These are phyloP conservation scores for Chloroclystis v-ata DNA, from an alignment of 2,888 invertebrate species.

Conservation along the genomic window DNA sequence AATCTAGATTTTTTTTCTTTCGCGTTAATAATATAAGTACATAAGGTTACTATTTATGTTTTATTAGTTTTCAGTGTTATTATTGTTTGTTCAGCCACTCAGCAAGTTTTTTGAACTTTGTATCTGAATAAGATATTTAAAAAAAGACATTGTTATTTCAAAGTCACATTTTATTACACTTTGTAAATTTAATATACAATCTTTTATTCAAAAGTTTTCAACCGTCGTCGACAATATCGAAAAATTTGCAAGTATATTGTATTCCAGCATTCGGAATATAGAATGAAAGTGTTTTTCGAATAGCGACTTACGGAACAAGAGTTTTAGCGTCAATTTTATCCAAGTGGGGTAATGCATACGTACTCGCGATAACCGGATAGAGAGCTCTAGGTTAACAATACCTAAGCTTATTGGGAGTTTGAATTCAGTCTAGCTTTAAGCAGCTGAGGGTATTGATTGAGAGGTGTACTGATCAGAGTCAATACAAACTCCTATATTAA, in stretches of 20 bases:
- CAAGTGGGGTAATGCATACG: conserved; percentile 5
- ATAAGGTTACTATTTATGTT: too few relatives aligned
- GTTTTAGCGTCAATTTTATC: conserved; percentile 8
- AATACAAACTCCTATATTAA: too few relatives aligned
- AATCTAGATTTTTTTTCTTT: too few relatives aligned
- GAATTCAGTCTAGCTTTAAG: not conserved
- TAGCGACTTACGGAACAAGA: conserved; percentile 8
- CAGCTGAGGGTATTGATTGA: not conserved
- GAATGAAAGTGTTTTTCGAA: conserved; percentile 18
- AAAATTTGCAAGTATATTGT: conserved; percentile 42
- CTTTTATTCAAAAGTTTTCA: conserved; percentile 35
- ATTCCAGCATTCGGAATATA: conserved; percentile 32
- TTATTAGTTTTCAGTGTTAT: too few relatives aligned
- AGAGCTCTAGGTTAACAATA: conserved; percentile 5
- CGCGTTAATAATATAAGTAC: too few relatives aligned
- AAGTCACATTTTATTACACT: not conserved
- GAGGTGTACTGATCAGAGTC: too few relatives aligned
- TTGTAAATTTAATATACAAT: conserved; percentile 24
- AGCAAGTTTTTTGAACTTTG: too few relatives aligned
- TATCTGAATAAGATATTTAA: too few relatives aligned
- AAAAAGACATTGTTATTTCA: too few relatives aligned
- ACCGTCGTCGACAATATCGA: conserved; percentile 34
- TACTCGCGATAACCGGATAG: conserved; percentile 7
- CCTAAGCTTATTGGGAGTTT: not conserved
- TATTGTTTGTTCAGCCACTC: too few relatives aligned